Evolutionary conservation across 2,888 invertebrate species (phyloP).

Genomic region (Cynaeus angustus): DNA sequence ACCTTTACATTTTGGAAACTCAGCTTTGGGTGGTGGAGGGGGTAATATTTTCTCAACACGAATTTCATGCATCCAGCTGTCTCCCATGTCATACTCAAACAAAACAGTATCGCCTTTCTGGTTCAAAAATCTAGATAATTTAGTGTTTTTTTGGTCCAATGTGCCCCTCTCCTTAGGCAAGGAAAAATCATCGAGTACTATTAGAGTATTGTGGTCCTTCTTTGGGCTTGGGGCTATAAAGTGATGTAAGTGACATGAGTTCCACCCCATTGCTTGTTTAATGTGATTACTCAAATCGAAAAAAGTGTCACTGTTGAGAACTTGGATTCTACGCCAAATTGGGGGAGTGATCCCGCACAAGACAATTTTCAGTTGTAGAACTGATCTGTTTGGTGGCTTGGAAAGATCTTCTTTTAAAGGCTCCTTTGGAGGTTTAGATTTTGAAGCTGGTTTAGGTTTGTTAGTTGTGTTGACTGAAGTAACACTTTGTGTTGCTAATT

Average conservation of each 20-base stretch:
- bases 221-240: not conserved
- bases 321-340: conserved; percentile 28
- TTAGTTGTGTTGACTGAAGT: too few species aligned
- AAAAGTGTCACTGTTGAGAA: conserved; percentile 3
- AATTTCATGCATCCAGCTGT: conserved; percentile 20
- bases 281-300: conserved; percentile 1
- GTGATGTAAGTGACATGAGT: not conserved
- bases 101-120: not conserved
- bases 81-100: conserved; percentile 18
- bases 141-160: not conserved
- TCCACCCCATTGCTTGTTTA: conserved; percentile 8
- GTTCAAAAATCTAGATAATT: conserved; percentile 9
- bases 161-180: too few species aligned
- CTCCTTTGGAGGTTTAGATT: not conserved
- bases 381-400: not conserved
- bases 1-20: conserved; percentile 10
- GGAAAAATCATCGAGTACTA: not conserved
- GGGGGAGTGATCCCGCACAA: conserved; percentile 4
- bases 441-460: too few species aligned
- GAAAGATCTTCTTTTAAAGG: not conserved
- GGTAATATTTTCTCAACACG: conserved; percentile 18
- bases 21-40: not conserved
- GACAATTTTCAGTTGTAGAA: conserved; percentile 19
- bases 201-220: not conserved
- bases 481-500: too few species aligned